Base-by-base conservation (phyloP, 1,140 invertebrate genomes). In the Dendrolimus kikuchii region DNA sequence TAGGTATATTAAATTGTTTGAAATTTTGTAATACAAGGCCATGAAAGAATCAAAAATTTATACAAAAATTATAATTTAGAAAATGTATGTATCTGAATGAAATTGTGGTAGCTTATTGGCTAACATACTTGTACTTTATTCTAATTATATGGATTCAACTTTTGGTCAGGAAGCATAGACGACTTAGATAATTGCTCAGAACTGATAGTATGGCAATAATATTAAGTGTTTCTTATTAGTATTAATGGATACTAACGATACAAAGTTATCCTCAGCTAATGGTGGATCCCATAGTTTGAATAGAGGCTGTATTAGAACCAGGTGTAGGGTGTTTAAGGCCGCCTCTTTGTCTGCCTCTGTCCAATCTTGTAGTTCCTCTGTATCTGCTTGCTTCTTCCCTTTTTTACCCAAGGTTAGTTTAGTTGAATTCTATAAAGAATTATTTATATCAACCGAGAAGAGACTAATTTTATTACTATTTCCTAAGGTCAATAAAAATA, bases 191-290 rank as follows among this genome's bases (percentile, higher is more conserved):
- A 23, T 23, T 23, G n/a, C 23, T 23, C 23, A 23, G 23, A 23
- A 3, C 23, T 23, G 23, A 23, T 23, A 3, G 23, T 23, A 23
- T 23, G 23, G 23, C 23, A 23, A 23, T 1, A 23, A 23, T 23
- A 23, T 23, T 23, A 23, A 23, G 23, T 23, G 23, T 23, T 23
- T 23, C 23, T 23, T 23, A 23, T 23, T 46, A 10, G 9, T 7
- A 38, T 9, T 51, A 36, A 43, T 23, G 48, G 46, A 47, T 9
- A 68, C 88, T 89, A 87, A 95, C 93, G 90, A 91, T n/a, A 96
- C 90, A 90, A 96, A 96, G 62, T 93, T 91, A 67, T 95, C 92
- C 70, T 97, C 95, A 46, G 92, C 91, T 23, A 96, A 88, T 5
- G 94, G 94, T 46, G 95, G 94, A 66, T 91, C 90, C 94, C 94